Base-by-base conservation (phyloP, 1,140 invertebrate species). In the Callitettix versicolor region DNA sequence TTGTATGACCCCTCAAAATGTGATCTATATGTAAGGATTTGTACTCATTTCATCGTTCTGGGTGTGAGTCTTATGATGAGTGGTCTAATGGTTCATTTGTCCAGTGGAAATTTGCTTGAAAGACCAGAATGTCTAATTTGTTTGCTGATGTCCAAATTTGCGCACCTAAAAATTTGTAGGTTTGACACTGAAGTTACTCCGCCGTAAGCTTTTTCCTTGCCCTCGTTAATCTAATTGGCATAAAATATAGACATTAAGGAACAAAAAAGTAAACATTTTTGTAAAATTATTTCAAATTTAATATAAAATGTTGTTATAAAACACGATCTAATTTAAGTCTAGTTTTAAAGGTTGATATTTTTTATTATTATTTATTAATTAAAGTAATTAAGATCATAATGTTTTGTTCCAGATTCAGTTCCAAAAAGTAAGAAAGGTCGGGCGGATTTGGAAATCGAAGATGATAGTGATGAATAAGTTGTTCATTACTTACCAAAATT, bases 371-470 rank as follows among this genome's bases (percentile, higher is more conserved):
- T 47, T 6, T 47, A 47, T 7, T 5, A 18, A 11, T 21, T 24
- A 47, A 18, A 47, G 26, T n/a, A 47, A 5, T 47, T 7, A 22
- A 9, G 7, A 22, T 7, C 44, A 21, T 18, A 43, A 43, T 43
- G 7, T n/a, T 47, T 24, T 49, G 12, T 49, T 49, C 14, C 26
- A 49, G 47, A 15, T 6, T 15, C 22, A 49, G 22, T 9, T 7
- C 47, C 14, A 33, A 49, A 7, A 33, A 49, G 47, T 33, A 49
- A 49, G 24, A 49, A 49, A 21, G 26, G 11, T 21, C 14, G 26
- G 36, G 47, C 47, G 2, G 47, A 49, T 15, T 15, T 49, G 47
- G 47, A 49, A 49, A 33, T 49, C 14, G 47, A 49, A 49, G 26
- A 49, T 15, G 26, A 49, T 9, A 18, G 36, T 15, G 47, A 49